phyloP scores from a whole-genome alignment of 2,797 vertebrate genomes.

The Trachurus trachurus region DNA sequence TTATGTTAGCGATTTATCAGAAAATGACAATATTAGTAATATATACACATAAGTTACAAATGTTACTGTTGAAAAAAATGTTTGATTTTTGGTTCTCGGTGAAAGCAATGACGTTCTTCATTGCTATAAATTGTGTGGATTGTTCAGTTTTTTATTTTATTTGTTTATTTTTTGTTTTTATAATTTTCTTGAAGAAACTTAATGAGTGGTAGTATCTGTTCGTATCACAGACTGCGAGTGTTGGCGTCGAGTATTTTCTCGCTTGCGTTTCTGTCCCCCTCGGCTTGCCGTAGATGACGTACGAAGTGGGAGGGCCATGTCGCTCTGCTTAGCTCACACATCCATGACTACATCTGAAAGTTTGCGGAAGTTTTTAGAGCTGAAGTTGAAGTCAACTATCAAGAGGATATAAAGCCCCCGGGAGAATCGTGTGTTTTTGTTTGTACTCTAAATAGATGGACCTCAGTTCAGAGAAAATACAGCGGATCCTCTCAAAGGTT shows the following conservation, averaged over 20 bases:
- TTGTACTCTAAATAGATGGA: conserved; percentile 77
- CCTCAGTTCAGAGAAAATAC: conserved; percentile 76
- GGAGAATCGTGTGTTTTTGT: rapidly evolving
- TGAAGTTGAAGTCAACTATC: conserved; percentile 1
- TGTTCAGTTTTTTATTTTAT: background rate
- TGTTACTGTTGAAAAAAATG: conserved; percentile 10
- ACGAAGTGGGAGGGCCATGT: conserved; percentile 10
- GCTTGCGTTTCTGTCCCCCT: background rate
- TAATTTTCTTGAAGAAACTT: background rate
- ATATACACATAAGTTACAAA: conserved; percentile 19
- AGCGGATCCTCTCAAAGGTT: conserved; percentile 84
- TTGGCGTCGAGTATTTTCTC: background rate
- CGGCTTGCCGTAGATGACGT: conserved; percentile 58
- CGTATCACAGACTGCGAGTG: background rate
- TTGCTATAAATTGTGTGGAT: background rate
- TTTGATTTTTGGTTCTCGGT: conserved; percentile 12
- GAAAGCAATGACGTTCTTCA: conserved; percentile 5
- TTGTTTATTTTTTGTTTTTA: background rate
- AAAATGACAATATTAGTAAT: conserved; percentile 28
- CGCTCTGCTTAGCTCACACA: background rate
- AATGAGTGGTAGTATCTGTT: background rate
- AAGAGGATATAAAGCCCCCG: background rate
- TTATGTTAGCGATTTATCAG: conserved; percentile 13
- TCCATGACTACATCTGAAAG: conserved; percentile 24
- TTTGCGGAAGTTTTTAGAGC: conserved; percentile 82